These are phyloP conservation scores for Neodon shergylaensis DNA, from an alignment of 2,113 vertebrate species.

Conservation along the genomic window DNA sequence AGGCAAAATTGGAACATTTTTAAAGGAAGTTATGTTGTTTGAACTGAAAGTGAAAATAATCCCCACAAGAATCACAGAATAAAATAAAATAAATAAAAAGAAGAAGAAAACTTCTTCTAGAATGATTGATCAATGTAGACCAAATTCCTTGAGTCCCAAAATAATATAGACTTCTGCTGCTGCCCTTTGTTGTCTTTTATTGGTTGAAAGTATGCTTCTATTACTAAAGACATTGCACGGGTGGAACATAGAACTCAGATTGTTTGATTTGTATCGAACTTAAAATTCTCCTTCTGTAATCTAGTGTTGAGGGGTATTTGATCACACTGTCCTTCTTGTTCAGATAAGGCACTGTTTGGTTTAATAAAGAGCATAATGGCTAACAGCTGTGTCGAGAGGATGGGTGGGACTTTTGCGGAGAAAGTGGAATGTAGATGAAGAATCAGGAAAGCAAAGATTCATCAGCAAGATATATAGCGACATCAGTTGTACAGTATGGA, in stretches of 20 bases:
- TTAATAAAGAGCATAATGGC: no score
- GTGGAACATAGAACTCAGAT: not conserved
- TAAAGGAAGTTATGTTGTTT: not conserved
- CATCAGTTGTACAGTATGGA: no score
- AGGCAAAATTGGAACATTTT: not conserved
- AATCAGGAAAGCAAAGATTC: no score
- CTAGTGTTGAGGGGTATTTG: no score
- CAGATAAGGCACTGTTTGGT: no score
- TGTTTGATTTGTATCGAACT: not conserved
- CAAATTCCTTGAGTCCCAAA: not conserved
- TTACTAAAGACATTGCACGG: not conserved
- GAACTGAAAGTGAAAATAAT: not conserved
- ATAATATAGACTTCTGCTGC: no score
- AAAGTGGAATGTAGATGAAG: no score
- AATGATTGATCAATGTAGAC: not conserved
- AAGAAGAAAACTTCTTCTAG: not conserved
- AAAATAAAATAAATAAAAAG: not conserved
- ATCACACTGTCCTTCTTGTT: no score
- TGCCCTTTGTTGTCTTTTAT: no score
- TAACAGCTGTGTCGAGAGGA: no score
- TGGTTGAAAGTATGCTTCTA: not conserved
- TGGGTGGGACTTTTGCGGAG: no score
- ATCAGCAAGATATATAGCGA: no score
- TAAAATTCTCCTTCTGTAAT: not conserved
- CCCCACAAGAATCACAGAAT: not conserved